Evolutionary conservation across 2,113 vertebrate genomes (phyloP).

Genomic region (Urocynchramus pylzowi): DNA sequence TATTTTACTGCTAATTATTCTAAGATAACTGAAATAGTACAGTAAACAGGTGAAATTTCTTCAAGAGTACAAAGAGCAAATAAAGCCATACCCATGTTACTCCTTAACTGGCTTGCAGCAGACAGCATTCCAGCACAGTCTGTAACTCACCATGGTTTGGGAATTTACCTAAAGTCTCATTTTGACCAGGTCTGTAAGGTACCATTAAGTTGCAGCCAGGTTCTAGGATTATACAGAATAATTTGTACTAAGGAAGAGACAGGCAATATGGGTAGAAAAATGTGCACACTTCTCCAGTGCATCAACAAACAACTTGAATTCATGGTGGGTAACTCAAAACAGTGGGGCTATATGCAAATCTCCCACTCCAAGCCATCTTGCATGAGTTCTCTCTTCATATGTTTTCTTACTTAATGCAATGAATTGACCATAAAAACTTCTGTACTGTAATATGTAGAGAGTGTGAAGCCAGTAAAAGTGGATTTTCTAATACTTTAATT

Average conservation of each 20-base stretch:
- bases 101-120: neutral
- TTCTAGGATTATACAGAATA: neutral
- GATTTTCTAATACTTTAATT: neutral
- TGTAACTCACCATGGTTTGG: neutral
- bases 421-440: neutral
- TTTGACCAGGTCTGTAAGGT: neutral
- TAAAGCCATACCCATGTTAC: neutral
- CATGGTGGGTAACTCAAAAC: neutral
- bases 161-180: neutral
- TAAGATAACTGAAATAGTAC: constrained; percentile 60
- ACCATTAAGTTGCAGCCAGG: neutral
- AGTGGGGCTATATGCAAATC: neutral
- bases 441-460: neutral
- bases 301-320: neutral
- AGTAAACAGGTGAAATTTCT: constrained; percentile 28
- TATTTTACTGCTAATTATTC: constrained; percentile 30
- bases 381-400: neutral
- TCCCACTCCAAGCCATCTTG: neutral
- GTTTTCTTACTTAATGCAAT: neutral
- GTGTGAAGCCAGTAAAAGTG: neutral
- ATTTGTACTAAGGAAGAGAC: neutral
- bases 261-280: neutral
- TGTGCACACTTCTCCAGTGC: neutral
- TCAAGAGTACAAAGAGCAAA: constrained; percentile 1
- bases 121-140: neutral